Conservation (phyloP, 2,113 vertebrate species). For the Chionis minor region DNA sequence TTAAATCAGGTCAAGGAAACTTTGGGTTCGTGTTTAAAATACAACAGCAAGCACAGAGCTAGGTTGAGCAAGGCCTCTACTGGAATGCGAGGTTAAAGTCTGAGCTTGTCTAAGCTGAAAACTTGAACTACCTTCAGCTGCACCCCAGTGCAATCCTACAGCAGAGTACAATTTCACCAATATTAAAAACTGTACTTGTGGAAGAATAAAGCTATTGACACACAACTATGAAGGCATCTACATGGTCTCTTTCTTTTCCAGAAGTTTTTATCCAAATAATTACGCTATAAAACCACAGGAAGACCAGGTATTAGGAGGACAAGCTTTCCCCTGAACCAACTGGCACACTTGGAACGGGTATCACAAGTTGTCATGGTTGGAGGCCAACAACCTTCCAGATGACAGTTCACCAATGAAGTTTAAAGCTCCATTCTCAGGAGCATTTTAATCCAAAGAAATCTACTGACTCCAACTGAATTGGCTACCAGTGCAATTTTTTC, state of each 20-base stretch:
- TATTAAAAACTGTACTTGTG: neutral
- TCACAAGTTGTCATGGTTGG: fast-evolving
- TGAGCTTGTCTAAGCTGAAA: neutral
- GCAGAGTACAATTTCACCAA: neutral
- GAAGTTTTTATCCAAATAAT: neutral
- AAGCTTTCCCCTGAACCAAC: neutral
- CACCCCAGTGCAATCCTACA: neutral
- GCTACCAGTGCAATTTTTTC: neutral
- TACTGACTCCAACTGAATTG: neutral
- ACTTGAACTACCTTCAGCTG: neutral
- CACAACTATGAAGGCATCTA: neutral
- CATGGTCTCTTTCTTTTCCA: neutral
- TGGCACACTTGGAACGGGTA: neutral
- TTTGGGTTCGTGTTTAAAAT: neutral
- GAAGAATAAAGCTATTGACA: neutral
- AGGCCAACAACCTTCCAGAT: neutral
- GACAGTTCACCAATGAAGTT: neutral
- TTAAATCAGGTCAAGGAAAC: neutral
- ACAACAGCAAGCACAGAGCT: neutral
- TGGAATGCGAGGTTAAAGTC: neutral
- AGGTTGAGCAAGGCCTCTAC: neutral
- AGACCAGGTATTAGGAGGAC: neutral
- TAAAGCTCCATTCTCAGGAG: neutral
- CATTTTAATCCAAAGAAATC: neutral
- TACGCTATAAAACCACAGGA: neutral